These are phyloP conservation scores for Aegotheles bennettii DNA, from an alignment of 2,113 vertebrate species.

Conservation along the genomic window DNA sequence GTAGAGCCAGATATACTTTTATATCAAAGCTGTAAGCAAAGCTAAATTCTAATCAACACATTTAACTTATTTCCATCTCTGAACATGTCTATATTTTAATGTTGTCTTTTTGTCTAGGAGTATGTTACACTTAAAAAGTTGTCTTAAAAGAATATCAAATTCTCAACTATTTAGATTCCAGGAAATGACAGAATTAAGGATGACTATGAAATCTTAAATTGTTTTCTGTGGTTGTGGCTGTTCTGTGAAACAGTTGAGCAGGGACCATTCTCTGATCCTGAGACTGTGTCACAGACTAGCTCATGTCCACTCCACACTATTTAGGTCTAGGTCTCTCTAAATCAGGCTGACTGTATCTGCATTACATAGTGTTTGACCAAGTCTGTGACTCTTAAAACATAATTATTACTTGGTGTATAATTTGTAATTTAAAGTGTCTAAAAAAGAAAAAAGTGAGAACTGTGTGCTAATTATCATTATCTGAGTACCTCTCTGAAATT, in stretches of 20 bases:
- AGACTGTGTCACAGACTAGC: not conserved
- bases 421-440: not conserved
- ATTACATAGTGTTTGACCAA: not conserved
- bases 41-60: not conserved
- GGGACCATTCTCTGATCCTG: not conserved
- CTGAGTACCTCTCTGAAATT: not conserved
- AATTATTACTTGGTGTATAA: not conserved
- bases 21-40: not conserved
- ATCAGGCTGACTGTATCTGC: not conserved
- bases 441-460: not conserved
- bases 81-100: not conserved
- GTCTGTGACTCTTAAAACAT: not conserved
- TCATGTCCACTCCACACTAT: not conserved
- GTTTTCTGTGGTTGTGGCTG: not conserved
- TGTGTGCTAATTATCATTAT: too few relatives aligned
- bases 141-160: not conserved
- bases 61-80: not conserved
- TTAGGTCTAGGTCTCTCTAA: not conserved
- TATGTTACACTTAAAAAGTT: not conserved
- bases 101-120: not conserved
- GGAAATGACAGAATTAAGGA: not conserved
- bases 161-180: not conserved
- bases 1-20: not conserved
- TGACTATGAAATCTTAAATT: not conserved
- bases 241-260: not conserved